Evolutionary conservation across 2,113 vertebrate species (phyloP), one percentile per base, ranked within the genome.

Genomic region (Lamprotornis superbus): DNA sequence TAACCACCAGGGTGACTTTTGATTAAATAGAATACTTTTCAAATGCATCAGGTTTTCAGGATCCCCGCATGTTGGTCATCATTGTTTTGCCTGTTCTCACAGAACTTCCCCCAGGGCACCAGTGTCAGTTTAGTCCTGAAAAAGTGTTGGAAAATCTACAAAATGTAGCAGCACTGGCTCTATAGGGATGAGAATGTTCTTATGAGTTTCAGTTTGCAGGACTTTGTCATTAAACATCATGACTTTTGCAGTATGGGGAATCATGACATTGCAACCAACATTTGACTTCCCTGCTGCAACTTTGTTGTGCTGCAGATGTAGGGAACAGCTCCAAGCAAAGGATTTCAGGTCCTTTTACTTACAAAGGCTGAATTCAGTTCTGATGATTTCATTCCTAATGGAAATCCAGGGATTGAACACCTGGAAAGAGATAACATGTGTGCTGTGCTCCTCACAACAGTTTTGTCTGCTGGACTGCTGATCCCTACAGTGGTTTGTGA

Each of bases 401-500:
- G 83, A 93, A 93, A 86, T 86, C 71, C 68, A 93, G 56, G 57
- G 79, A 49, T 0, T 15, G 63, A 83, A 64, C 52, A 85, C 21
- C 21, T 81, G 83, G 55, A 47, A 77, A n/a, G 68, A 4, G 42
- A 59, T 74, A 82, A 78, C 0, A 0, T 55, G 71, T 70, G 82
- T 74, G 68, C 71, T 85, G 18, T 84, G 84, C 74, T 84, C 40
- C 46, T 73, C 56, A 87, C 80, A 67, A 76, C 30, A 57, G 61
- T 70, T 86, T 73, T 87, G 71, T 64, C 60, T 95, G 91, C 87
- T 86, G 91, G 67, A 33, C 69, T 68, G 89, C 91, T 93, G 76
- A 79, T 40, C 65, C 25, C 27, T 59, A 7, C 84, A 63, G 81
- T 83, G 89, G 50, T 88, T 88, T 96, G 87, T 85, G 88, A 92